These are phyloP conservation scores for Hemicentrotus pulcherrimus DNA, from an alignment of 35 echinoderm and acorn worm genomes.

Conservation along the genomic window DNA sequence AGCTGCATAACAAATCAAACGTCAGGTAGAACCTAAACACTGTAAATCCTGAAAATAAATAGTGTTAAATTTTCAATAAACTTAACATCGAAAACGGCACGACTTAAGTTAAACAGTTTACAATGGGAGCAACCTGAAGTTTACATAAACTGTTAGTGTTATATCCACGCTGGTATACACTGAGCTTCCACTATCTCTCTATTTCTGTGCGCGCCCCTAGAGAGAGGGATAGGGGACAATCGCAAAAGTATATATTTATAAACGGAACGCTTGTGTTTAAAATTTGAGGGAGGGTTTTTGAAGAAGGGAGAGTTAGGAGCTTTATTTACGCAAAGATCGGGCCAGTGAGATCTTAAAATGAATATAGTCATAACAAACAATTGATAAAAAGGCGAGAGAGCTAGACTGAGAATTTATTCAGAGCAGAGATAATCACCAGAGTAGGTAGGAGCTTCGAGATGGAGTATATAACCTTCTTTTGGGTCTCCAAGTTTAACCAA, in stretches of 20 bases:
- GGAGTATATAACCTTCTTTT: background rate
- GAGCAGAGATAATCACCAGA: background rate
- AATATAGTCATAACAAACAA: constrained; percentile 57
- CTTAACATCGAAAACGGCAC: constrained; percentile 50
- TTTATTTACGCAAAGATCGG: constrained; percentile 53
- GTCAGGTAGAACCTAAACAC: constrained; percentile 44
- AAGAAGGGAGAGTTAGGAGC: background rate
- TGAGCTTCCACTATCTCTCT: background rate
- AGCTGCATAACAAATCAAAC: constrained; percentile 49
- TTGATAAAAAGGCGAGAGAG: constrained; percentile 46
- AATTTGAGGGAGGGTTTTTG: constrained; percentile 21
- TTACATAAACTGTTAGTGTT: constrained; percentile 58
- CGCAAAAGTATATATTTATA: constrained; percentile 53
- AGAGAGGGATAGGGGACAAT: constrained; percentile 27
- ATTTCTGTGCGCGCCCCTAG: background rate
- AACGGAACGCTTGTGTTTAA: constrained; percentile 54
- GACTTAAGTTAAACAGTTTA: constrained; percentile 54
- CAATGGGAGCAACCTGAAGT: constrained; percentile 4
- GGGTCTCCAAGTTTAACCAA: background rate
- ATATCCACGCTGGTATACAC: constrained; percentile 38
- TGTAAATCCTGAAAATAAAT: constrained; percentile 56
- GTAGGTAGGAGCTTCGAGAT: background rate
- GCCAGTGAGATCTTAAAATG: constrained; percentile 49
- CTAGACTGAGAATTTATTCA: constrained; percentile 32
- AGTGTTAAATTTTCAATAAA: constrained; percentile 57